These are phyloP conservation scores for Rhimphoctona megacephalus DNA, from an alignment of 2,888 invertebrate species.

Conservation along the genomic window DNA sequence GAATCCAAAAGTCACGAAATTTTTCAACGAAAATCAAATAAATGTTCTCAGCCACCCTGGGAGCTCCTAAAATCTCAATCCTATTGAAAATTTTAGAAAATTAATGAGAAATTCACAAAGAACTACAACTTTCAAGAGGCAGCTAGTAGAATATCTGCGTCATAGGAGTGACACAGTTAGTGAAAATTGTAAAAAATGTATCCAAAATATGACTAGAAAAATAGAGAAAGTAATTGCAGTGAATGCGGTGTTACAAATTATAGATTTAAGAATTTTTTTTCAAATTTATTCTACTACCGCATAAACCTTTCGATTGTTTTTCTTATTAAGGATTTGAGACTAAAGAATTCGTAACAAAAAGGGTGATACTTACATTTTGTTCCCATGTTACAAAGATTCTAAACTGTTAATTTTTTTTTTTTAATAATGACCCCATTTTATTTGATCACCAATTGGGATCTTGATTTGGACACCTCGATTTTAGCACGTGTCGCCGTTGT, in stretches of 20 bases:
- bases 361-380: background rate
- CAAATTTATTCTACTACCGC: background rate
- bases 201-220: background rate
- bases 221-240: background rate
- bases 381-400: too few relatives aligned
- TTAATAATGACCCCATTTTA: background rate
- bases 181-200: constrained; percentile 18
- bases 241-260: background rate
- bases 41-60: background rate
- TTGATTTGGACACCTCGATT: background rate
- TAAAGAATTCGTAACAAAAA: background rate
- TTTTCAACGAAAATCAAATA: background rate
- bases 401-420: too few relatives aligned
- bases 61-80: background rate
- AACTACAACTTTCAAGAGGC: background rate
- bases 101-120: background rate
- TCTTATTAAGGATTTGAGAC: background rate
- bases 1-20: background rate
- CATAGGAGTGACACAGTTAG: background rate
- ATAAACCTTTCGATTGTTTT: background rate
- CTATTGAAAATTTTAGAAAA: background rate
- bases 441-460: background rate
- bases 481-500: background rate
- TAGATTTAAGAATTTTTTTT: background rate
- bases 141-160: background rate